phyloP scores from a whole-genome alignment of 2,113 vertebrate species.

The Heterocephalus glaber region DNA sequence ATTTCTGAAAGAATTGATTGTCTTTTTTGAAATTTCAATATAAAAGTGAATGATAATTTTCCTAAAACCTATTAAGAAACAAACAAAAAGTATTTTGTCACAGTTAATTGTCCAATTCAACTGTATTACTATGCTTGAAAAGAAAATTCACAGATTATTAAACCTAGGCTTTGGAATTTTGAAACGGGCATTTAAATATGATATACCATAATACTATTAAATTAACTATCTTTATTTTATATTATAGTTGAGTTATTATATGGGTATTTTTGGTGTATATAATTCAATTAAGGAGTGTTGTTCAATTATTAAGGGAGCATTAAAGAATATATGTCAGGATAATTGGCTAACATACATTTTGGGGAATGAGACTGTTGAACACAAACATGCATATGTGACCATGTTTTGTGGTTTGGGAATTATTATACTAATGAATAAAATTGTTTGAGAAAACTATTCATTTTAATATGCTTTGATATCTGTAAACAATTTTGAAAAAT shows the following conservation, averaged over 20 bases:
- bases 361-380: neutral
- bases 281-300: neutral
- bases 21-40: neutral
- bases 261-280: neutral
- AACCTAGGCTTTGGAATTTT: neutral
- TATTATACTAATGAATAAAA: neutral
- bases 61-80: neutral
- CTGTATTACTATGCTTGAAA: neutral
- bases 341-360: neutral
- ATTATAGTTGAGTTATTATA: neutral
- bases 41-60: neutral
- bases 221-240: neutral
- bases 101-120: neutral
- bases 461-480: neutral
- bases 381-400: neutral
- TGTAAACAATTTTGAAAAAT: neutral
- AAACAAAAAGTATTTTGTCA: neutral
- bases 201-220: neutral
- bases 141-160: neutral
- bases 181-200: neutral
- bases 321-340: neutral
- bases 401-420: neutral
- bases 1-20: neutral
- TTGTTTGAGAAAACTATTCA: neutral
- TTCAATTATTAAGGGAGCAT: neutral